Base-by-base conservation (phyloP, 1,140 invertebrate species). In the Drosophila kikkawai region DNA sequence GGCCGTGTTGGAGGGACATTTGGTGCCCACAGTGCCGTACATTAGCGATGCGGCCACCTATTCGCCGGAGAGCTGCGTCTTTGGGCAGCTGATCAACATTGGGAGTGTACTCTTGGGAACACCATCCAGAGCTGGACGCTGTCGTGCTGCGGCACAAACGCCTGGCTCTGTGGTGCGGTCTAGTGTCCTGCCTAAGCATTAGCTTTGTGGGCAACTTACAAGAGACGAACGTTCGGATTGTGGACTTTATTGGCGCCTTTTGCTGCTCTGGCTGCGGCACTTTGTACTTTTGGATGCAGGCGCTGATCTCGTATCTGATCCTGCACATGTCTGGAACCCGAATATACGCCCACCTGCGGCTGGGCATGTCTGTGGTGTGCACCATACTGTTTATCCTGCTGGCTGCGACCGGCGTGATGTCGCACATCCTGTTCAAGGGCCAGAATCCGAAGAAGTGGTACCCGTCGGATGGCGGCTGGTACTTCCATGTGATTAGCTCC, bases 191-290 rank as follows among this genome's bases (percentile, higher is more conserved):
- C 41, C 77, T 96, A 58, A 96, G 96, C 44, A 93, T 96, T 15
- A 95, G 95, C 64, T 91, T 97, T 11, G 95, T 96, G 3, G 96
- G 95, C 9, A 96, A 96, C 90, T 97, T 97, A 92, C 96, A 97
- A 94, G 96, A 97, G 93, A 96, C 95, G 0, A 95, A 95, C 80
- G 94, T 96, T 6, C 85, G 96, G 8, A 92, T 94, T 48, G 94
- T 97, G 13, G 96, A 97, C 84, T 93, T 96, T 19, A 93, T 95
- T 22, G 96, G 96, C 19, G 96, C 96, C 15, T 92, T 95, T 22
- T 91, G 95, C 64, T 95, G 95, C 37, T 97, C 97, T 93, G 95
- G 94, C 8, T 92, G 94, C 56, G 96, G 95, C 15, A 94, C 94
- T 3, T 67, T 95, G 2, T 97, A 96, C 86, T 95, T 95, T 80